Evolutionary conservation across 2,113 vertebrate genomes (phyloP).

Genomic region (Oryzias javanicus): DNA sequence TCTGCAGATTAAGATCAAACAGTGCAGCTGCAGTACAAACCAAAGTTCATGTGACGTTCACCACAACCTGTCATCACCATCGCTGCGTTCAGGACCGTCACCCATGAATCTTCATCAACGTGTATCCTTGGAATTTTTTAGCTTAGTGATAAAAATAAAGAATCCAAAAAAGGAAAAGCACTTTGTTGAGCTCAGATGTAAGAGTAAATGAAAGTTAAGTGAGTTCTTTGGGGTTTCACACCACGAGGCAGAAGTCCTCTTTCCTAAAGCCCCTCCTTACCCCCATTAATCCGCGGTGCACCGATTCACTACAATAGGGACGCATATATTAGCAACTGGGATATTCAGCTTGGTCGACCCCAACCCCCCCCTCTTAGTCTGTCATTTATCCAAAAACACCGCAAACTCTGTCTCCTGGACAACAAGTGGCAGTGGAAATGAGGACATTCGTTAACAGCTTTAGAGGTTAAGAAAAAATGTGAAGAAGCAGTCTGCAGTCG

Average conservation of each 20-base stretch:
- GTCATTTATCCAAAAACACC: constrained; percentile 53
- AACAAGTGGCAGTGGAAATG: constrained; percentile 28
- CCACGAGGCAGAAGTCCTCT: constrained; percentile 39
- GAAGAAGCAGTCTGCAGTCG: too few species aligned
- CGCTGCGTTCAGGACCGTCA: constrained; percentile 10
- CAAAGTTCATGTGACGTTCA: neutral
- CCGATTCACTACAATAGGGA: constrained; percentile 76
- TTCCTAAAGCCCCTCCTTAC: constrained; percentile 43
- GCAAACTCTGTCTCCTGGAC: constrained; percentile 24
- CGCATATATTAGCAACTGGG: constrained; percentile 73
- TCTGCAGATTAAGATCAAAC: neutral
- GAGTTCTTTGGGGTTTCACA: constrained; percentile 20
- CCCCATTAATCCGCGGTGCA: constrained; percentile 73
- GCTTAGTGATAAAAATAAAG: constrained; percentile 1
- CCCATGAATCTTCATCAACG: constrained; percentile 20
- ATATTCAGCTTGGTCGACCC: constrained; percentile 44
- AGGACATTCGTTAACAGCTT: neutral
- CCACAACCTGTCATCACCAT: constrained; percentile 13
- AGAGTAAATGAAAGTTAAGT: constrained; percentile 9
- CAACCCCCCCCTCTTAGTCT: constrained; percentile 36
- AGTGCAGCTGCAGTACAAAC: neutral
- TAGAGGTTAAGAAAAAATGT: too few species aligned
- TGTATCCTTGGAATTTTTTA: constrained; percentile 35
- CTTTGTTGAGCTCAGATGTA: constrained; percentile 7
- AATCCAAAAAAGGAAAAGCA: neutral